A percentile compares a stretch with the other conserved stretches of the same genome.
These are phyloP conservation scores for Heterodera carotae DNA, from an alignment of 1,140 invertebrate species.

Conservation along the genomic window DNA sequence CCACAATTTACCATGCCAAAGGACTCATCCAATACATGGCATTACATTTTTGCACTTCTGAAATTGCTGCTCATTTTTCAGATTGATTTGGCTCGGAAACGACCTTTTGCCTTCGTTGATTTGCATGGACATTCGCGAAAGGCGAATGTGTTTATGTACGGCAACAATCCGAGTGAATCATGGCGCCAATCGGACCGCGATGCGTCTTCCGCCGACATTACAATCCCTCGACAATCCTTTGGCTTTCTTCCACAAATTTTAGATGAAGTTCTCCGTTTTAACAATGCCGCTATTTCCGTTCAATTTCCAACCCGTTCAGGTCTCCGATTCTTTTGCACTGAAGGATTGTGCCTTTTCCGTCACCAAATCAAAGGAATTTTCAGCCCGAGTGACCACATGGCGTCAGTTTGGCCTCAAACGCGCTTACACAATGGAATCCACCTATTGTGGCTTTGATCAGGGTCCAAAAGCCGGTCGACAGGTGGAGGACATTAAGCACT, in stretches of 20 bases:
- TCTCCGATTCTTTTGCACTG: constrained; percentile 75
- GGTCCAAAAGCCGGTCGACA: constrained; percentile 73
- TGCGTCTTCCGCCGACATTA: too few relatives aligned
- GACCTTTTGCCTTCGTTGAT: constrained; percentile 85
- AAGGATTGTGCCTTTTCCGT: constrained; percentile 78
- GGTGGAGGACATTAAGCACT: constrained; percentile 16
- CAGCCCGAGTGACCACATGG: constrained; percentile 82
- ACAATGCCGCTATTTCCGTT: constrained; percentile 22
- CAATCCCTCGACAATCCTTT: background rate
- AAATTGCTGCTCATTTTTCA: constrained; percentile 30
- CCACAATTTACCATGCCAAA: constrained; percentile 90
- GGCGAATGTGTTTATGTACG: constrained; percentile 86
- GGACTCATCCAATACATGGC: constrained; percentile 67
- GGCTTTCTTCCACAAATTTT: constrained; percentile 27
- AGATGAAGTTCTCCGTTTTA: background rate
- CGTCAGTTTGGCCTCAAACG: constrained; percentile 76
- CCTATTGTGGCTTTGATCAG: constrained; percentile 81
- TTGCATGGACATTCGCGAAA: constrained; percentile 84
- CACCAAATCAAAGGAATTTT: constrained; percentile 78
- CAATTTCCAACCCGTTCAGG: constrained; percentile 72
- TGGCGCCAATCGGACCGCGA: constrained; percentile 66
- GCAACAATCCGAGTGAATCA: constrained; percentile 74
- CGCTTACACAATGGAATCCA: constrained; percentile 84
- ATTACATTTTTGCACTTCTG: background rate
- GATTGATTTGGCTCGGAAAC: constrained; percentile 50